Conservation (phyloP, 92 coral and sea anemone species). For the Palythoa heliodiscus region DNA sequence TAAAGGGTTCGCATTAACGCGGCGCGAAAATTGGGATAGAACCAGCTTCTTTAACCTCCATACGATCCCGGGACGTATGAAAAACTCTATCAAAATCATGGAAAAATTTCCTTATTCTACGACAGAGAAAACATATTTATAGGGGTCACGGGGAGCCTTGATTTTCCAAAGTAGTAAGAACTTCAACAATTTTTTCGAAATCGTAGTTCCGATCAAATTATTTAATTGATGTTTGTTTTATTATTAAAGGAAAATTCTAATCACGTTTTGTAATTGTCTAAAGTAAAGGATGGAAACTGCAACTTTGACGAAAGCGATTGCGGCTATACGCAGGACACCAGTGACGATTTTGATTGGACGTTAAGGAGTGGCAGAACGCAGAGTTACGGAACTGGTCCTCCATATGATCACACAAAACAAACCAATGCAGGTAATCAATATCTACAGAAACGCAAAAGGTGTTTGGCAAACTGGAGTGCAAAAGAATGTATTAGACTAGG, state of each 20-base stretch:
- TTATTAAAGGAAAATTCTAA: background rate
- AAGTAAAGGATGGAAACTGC: conserved; percentile 31
- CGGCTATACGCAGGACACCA: conserved; percentile 27
- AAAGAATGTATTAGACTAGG: no score
- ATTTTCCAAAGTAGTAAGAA: no score
- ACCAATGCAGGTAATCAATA: conserved; percentile 15
- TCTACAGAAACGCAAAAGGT: background rate
- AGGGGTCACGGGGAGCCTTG: no score
- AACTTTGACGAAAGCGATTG: conserved; percentile 38
- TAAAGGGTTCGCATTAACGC: no score
- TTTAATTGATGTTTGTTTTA: background rate
- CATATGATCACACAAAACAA: conserved; percentile 9
- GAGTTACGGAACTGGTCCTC: conserved; percentile 16
- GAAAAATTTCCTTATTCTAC: no score
- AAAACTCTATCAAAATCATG: no score
- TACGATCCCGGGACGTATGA: no score
- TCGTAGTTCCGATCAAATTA: background rate
- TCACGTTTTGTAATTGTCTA: background rate
- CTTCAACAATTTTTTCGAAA: no score
- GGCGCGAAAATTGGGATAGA: no score
- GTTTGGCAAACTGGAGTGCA: background rate
- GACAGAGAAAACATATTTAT: no score
- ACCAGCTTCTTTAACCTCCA: no score
- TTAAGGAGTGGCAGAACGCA: background rate
- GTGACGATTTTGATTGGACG: conserved; percentile 23